Evolutionary conservation across 2,888 invertebrate species (phyloP).

Genomic region (Chaetogeoica ovagalla): DNA sequence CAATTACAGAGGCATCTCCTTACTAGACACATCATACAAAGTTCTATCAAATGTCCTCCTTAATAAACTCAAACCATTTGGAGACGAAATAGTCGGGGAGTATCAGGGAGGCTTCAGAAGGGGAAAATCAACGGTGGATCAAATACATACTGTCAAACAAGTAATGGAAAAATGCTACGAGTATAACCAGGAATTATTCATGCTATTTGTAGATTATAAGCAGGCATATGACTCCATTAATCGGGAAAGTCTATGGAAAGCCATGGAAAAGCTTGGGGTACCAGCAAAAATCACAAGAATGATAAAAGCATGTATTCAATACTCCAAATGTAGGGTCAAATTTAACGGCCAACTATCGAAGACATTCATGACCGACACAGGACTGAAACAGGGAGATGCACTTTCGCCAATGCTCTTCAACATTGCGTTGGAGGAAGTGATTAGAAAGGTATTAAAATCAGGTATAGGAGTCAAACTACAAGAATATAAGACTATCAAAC

Average conservation of each 20-base stretch:
- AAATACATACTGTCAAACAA: background rate
- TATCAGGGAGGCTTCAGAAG: slow-evolving; percentile 39
- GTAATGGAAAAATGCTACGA: background rate
- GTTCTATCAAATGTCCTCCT: too few species aligned
- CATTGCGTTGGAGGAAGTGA: too few species aligned
- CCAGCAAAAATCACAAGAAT: background rate
- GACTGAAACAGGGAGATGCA: background rate
- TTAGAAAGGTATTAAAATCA: background rate
- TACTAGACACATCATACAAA: slow-evolving; percentile 36
- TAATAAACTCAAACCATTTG: slow-evolving; percentile 35
- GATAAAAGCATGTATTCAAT: background rate
- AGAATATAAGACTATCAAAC: slow-evolving; percentile 2
- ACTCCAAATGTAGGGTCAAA: background rate
- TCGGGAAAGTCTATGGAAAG: slow-evolving; percentile 1
- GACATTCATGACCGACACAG: background rate
- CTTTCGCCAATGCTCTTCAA: too few species aligned
- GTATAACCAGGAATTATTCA: background rate
- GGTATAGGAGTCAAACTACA: too few species aligned
- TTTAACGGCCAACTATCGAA: background rate
- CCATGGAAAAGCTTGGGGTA: background rate
- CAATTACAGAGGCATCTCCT: slow-evolving; percentile 54
- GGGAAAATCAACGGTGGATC: slow-evolving; percentile 26
- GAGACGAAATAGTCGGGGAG: slow-evolving; percentile 40
- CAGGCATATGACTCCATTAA: background rate
- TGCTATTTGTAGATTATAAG: background rate